Conservation (phyloP, 2,888 invertebrate species). For the Augochlorella aurata region DNA sequence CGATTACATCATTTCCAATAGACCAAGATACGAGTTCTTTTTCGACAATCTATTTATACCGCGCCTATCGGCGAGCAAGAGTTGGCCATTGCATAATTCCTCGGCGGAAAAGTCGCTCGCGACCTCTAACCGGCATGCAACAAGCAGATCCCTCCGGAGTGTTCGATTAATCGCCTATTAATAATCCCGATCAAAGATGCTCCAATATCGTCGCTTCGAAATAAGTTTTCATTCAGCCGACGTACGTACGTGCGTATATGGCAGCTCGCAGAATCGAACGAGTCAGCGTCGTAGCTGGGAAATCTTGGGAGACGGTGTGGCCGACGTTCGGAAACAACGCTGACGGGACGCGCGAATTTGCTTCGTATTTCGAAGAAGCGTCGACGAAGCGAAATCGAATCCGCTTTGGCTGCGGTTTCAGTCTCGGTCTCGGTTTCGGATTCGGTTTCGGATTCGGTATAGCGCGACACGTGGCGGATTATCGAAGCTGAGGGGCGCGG, state of each 20-base stretch:
- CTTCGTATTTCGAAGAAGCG: neutral
- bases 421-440: neutral
- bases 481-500: too few species aligned
- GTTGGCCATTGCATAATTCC: neutral
- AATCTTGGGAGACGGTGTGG: neutral
- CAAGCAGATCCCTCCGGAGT: too few species aligned
- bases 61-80: neutral
- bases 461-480: constrained; percentile 37
- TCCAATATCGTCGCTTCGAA: neutral
- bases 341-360: neutral
- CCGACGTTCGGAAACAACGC: neutral
- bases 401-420: neutral
- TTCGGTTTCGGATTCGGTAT: neutral
- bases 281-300: neutral
- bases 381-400: constrained; percentile 36
- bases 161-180: neutral
- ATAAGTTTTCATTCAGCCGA: neutral
- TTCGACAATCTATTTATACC: neutral
- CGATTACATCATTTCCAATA: neutral
- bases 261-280: neutral
- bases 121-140: too few species aligned
- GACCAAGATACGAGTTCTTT: neutral
- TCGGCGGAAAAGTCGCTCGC: neutral
- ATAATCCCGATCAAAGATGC: neutral
- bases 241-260: neutral